Percentiles rank a stretch among this genome's conserved stretches.
phyloP scores from a whole-genome alignment of 2,797 vertebrate genomes.

The Coccyzus lansbergi region DNA sequence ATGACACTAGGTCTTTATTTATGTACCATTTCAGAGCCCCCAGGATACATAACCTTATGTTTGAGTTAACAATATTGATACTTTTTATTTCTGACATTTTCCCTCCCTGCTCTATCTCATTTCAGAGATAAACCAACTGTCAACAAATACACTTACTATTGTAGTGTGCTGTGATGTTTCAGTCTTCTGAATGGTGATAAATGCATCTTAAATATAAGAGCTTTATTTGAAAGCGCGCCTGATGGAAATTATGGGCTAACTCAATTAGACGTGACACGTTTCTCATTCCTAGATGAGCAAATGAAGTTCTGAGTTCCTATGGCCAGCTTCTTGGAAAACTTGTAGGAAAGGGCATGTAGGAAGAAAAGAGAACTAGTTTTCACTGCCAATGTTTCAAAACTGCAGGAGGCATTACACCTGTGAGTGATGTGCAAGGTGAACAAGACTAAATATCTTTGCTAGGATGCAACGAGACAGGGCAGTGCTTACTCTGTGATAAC shows the following conservation, averaged over 20 bases:
- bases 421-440: background rate
- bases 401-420: background rate
- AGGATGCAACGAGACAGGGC: background rate
- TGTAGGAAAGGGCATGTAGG: background rate
- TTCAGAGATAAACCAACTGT: background rate
- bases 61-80: conserved; percentile 47
- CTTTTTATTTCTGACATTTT: conserved; percentile 34
- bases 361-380: background rate
- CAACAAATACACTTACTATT: background rate
- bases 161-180: background rate
- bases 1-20: conserved; percentile 21
- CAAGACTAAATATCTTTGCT: background rate
- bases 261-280: background rate
- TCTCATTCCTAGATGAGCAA: background rate
- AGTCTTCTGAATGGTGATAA: background rate
- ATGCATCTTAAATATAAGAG: background rate
- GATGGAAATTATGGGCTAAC: background rate
- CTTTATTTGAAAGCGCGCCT: background rate
- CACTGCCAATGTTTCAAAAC: background rate
- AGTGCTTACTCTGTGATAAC: background rate
- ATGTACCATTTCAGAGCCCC: background rate
- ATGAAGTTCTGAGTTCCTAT: background rate
- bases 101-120: background rate
- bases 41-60: conserved; percentile 33
- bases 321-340: background rate